Evolutionary conservation across 2,113 vertebrate species (phyloP).

Genomic region (Garra rufa): DNA sequence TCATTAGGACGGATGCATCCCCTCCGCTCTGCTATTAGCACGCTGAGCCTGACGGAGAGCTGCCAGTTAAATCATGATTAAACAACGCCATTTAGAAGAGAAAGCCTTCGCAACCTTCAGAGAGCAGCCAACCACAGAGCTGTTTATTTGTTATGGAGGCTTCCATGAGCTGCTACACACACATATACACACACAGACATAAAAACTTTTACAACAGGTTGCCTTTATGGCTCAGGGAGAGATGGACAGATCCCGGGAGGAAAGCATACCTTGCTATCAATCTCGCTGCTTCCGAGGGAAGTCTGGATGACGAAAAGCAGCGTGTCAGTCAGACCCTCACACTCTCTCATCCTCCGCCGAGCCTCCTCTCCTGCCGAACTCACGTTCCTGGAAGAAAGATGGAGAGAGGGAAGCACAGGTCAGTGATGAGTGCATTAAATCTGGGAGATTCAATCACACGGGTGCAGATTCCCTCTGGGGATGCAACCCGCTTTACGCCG

Average conservation of each 20-base stretch:
- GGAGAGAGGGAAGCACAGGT: conserved; percentile 43
- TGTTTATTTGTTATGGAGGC: conserved; percentile 70
- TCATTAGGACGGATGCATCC: conserved; percentile 65
- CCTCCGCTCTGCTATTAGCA: conserved; percentile 58
- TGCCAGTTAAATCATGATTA: conserved; percentile 76
- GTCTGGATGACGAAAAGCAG: conserved; percentile 97
- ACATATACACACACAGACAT: conserved; percentile 35
- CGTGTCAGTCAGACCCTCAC: conserved; percentile 95
- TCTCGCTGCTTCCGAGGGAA: conserved; percentile 96
- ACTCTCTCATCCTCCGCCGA: conserved; percentile 95
- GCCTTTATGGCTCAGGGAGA: not conserved
- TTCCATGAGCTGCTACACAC: conserved; percentile 12
- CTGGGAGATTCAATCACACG: not conserved
- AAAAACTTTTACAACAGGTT: conserved; percentile 39
- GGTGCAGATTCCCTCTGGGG: not conserved
- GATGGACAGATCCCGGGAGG: conserved; percentile 7
- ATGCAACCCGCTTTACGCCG: not conserved
- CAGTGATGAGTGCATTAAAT: conserved; percentile 22
- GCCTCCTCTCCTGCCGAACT: conserved; percentile 98
- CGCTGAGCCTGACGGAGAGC: conserved; percentile 56
- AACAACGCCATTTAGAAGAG: conserved; percentile 67
- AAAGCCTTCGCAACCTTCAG: conserved; percentile 73
- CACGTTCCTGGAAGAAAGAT: conserved; percentile 85
- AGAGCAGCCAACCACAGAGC: conserved; percentile 66
- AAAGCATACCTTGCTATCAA: conserved; percentile 95